These are phyloP conservation scores for Champsocephalus gunnari DNA, from an alignment of 2,797 vertebrate genomes.

Conservation along the genomic window DNA sequence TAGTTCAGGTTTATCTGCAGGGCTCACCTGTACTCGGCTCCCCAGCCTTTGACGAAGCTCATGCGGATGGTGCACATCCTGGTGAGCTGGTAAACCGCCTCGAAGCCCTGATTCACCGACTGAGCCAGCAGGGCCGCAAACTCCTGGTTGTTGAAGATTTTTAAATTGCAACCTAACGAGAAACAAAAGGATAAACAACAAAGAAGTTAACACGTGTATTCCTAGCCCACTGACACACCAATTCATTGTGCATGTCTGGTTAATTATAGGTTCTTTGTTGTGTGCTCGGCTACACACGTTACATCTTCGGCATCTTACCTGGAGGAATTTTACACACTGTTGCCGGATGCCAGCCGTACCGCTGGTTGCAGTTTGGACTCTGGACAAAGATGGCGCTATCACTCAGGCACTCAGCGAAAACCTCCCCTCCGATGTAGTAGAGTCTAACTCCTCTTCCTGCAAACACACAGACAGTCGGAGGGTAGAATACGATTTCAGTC, in stretches of 20 bases:
- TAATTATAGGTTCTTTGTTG: background rate
- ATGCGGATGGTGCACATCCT: constrained; percentile 99
- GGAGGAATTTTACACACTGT: constrained; percentile 99
- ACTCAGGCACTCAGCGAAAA: constrained; percentile 99
- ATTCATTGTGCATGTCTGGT: background rate
- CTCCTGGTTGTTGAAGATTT: constrained; percentile 99
- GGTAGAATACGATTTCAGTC: background rate
- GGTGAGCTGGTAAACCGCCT: constrained; percentile 98
- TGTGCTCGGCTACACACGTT: background rate
- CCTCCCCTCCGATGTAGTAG: constrained; percentile 99
- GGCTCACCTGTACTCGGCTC: constrained; percentile 95
- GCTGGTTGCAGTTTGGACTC: constrained; percentile 99
- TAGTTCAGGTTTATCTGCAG: background rate
- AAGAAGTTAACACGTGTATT: background rate
- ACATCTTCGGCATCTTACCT: constrained; percentile 81
- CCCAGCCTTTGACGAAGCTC: constrained; percentile 99
- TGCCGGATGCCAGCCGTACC: constrained; percentile 99
- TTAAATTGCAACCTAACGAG: constrained; percentile 94
- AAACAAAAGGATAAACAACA: constrained; percentile 12
- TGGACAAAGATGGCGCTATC: constrained; percentile 99
- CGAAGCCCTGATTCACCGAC: constrained; percentile 99
- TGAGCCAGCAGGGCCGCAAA: constrained; percentile 98
- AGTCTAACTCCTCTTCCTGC: constrained; percentile 96
- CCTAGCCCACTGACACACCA: background rate
- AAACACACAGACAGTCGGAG: constrained; percentile 30